Percentiles rank a stretch among this genome's conserved stretches.
Conservation (phyloP, 64 coral and sea anemone genomes). For the Pachyseris speciosa region DNA sequence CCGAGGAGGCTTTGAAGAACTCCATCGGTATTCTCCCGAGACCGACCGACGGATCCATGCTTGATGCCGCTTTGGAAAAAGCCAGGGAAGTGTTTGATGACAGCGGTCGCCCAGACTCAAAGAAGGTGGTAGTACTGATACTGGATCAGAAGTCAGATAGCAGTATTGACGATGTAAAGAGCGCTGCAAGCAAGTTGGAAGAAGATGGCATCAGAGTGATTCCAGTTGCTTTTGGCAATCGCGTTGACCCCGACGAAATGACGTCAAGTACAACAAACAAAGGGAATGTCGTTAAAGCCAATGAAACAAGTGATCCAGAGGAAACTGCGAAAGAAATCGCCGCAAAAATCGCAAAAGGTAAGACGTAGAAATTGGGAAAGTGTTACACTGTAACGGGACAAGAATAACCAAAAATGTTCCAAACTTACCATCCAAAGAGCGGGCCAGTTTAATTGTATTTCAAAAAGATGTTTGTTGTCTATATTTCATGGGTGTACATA, state of each 20-base stretch:
- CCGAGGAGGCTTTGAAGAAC: slow-evolving; percentile 3
- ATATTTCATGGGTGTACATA: too few relatives aligned
- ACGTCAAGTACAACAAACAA: slow-evolving; percentile 52
- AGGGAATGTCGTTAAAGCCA: slow-evolving; percentile 42
- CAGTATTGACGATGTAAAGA: not conserved
- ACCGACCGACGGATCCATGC: not conserved
- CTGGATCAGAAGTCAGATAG: slow-evolving; percentile 45
- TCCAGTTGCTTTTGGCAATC: slow-evolving; percentile 51
- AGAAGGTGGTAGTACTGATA: slow-evolving; percentile 45
- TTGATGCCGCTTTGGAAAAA: slow-evolving; percentile 31
- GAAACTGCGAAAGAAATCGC: slow-evolving; percentile 45
- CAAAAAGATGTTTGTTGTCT: too few relatives aligned
- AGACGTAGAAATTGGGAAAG: too few relatives aligned
- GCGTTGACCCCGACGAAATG: slow-evolving; percentile 15
- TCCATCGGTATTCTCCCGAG: slow-evolving; percentile 1
- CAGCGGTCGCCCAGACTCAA: slow-evolving; percentile 5
- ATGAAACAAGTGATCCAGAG: slow-evolving; percentile 25
- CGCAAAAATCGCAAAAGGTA: slow-evolving; percentile 41
- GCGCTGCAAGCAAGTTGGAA: slow-evolving; percentile 12
- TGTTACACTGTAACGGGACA: too few relatives aligned
- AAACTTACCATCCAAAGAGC: too few relatives aligned
- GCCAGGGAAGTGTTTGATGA: slow-evolving; percentile 10
- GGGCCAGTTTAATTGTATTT: too few relatives aligned
- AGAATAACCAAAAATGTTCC: too few relatives aligned
- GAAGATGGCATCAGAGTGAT: slow-evolving; percentile 65